Evolutionary conservation across 2,113 vertebrate species (phyloP).

Genomic region (Clupea harengus): DNA sequence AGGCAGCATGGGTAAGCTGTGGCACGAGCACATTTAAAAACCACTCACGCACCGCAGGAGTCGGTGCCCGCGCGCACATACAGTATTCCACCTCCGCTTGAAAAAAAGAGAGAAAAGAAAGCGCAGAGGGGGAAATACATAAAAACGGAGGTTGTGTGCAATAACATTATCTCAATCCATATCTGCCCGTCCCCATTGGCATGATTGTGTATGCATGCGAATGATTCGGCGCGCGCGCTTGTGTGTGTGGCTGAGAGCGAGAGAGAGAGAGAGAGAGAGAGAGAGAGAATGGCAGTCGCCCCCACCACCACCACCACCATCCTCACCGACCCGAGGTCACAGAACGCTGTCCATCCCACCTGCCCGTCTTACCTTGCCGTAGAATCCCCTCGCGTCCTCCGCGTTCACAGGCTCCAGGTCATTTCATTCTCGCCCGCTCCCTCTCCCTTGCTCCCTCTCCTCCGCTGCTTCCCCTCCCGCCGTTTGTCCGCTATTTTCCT

Average conservation of each 20-base stretch:
- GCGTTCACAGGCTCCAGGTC: constrained; percentile 27
- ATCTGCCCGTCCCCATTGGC: not conserved
- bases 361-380: constrained; percentile 38
- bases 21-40: constrained; percentile 31
- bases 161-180: constrained; percentile 1
- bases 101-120: constrained; percentile 3
- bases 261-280: not conserved
- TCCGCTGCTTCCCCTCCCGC: constrained; percentile 33
- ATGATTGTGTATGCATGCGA: not conserved
- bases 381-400: constrained; percentile 25
- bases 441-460: constrained; percentile 16
- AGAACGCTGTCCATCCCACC: not conserved
- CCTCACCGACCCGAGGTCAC: not conserved
- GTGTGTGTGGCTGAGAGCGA: not conserved
- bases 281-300: not conserved
- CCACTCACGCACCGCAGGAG: constrained; percentile 31
- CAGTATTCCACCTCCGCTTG: constrained; percentile 3
- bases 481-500: constrained; percentile 11
- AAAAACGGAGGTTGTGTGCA: not conserved
- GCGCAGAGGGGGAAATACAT: not conserved
- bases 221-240: not conserved
- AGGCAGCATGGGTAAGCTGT: constrained; percentile 10
- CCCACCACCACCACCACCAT: not conserved
- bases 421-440: constrained; percentile 26
- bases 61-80: constrained; percentile 6